Base-by-base conservation (phyloP, 1,140 invertebrate genomes). In the Drosophila parvula region DNA sequence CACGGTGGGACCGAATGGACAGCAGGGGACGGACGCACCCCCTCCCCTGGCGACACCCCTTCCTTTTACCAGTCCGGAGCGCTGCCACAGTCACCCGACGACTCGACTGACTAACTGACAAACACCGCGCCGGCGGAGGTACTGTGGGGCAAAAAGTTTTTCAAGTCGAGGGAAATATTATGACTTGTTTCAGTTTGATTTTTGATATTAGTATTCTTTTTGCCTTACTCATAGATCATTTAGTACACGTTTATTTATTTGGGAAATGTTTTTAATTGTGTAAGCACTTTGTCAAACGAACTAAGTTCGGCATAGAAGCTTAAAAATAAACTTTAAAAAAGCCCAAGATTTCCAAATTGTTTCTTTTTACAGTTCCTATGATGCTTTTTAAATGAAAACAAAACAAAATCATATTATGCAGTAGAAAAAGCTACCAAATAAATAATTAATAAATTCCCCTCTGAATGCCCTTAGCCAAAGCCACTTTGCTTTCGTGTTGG, bases 31-130 rank as follows among this genome's bases (percentile, higher is more conserved):
- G 79, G 76, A 67, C 47, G 28, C 36, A 16, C 44, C 61, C 78
- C 63, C 59, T 73, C 67, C 62, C 63, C 79, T 43, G 18, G 58
- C 70, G 65, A 53, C 16, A 9, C 16, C 32, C 41, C 34, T 45
- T 22, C 36, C 34, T 12, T 50, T 16, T 38, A 10, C 62, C n/a
- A 43, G 14, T 43, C 36, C 61, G 22, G 8, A 62, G 48, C 59
- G 47, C 68, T 74, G 61, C 76, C 68, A 53, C 51, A 63, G 70
- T 73, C 70, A 74, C 69, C 70, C 41, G 69, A 53, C 41, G 68
- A 61, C 75, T 82, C 41, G 68, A 62, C 79, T 88, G 83, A 86
- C 75, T 86, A 82, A 88, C 83, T 88, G 75, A 88, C 79, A 88
- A 88, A 64, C 83, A 75, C 53, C 36, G 56, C 62, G 34, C 64